Percentiles rank a stretch among this genome's conserved stretches.
phyloP scores from a whole-genome alignment of 1,140 invertebrate genomes.

The Wiebesia pumilae region DNA sequence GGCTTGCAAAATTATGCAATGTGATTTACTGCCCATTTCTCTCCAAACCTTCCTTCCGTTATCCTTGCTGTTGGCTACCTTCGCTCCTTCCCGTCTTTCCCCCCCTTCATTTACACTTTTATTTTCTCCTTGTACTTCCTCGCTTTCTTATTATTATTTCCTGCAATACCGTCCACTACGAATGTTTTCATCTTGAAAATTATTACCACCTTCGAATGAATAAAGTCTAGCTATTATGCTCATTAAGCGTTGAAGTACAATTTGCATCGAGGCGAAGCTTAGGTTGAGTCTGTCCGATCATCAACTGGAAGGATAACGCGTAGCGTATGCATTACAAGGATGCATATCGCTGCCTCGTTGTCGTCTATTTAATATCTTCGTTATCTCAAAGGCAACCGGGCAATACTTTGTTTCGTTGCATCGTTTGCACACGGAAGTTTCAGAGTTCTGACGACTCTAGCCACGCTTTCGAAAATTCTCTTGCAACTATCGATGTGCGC shows the following conservation, averaged over 20 bases:
- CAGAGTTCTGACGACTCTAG: neutral
- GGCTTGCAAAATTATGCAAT: conserved; percentile 35
- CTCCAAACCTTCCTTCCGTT: conserved; percentile 19
- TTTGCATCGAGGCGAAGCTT: neutral
- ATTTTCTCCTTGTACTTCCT: neutral
- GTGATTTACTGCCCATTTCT: conserved; percentile 25
- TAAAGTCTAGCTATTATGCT: too few species aligned
- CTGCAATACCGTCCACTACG: neutral
- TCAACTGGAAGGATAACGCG: too few species aligned
- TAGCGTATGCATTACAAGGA: too few species aligned
- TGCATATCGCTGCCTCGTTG: neutral
- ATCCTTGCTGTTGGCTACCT: neutral
- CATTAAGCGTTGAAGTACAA: neutral
- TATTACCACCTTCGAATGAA: too few species aligned
- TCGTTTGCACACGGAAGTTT: neutral
- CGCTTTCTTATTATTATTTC: neutral
- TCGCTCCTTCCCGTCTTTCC: neutral
- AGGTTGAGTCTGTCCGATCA: neutral
- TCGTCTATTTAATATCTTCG: neutral
- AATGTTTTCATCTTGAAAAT: too few species aligned
- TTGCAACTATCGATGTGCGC: neutral
- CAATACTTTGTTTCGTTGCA: neutral
- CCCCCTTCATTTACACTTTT: too few species aligned
- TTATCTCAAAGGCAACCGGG: neutral
- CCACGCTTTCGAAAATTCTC: neutral